These are phyloP conservation scores for Benthosema pterotum DNA, from an alignment of 2,797 vertebrate species.

Conservation along the genomic window DNA sequence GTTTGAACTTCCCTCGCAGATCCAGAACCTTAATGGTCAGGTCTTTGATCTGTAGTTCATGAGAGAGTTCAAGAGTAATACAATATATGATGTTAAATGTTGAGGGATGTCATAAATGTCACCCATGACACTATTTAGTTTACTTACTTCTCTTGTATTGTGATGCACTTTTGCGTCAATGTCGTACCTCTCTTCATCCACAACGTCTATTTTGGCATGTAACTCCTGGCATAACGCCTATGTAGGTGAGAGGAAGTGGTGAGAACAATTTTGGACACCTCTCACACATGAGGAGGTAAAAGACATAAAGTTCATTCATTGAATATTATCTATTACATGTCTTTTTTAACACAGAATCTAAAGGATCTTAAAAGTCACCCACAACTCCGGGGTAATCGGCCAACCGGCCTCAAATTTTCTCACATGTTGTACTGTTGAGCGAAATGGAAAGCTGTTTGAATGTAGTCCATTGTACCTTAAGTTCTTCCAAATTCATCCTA, in stretches of 20 bases:
- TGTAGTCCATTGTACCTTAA: constrained; percentile 79
- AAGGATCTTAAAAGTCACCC: too few species aligned
- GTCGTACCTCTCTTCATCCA: constrained; percentile 95
- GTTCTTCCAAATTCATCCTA: constrained; percentile 81
- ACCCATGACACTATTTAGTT: constrained; percentile 1
- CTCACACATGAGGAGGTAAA: too few species aligned
- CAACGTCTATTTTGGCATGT: constrained; percentile 87
- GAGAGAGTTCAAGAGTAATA: background rate
- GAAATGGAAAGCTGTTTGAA: background rate
- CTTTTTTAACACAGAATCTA: too few species aligned
- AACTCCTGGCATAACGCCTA: constrained; percentile 91
- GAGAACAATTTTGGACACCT: background rate
- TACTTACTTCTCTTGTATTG: constrained; percentile 89
- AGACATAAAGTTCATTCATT: too few species aligned
- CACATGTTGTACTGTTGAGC: too few species aligned
- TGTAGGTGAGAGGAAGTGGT: background rate
- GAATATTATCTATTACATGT: too few species aligned
- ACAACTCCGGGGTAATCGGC: too few species aligned
- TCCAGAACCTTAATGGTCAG: constrained; percentile 95
- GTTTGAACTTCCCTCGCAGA: constrained; percentile 94
- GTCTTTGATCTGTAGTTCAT: constrained; percentile 89
- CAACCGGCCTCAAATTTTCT: too few species aligned
- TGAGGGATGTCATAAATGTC: too few species aligned
- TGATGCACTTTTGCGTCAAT: constrained; percentile 94
- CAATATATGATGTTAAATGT: background rate